These are phyloP conservation scores for Neoseiulus cucumeris DNA, from an alignment of 1,140 invertebrate species.

Conservation along the genomic window DNA sequence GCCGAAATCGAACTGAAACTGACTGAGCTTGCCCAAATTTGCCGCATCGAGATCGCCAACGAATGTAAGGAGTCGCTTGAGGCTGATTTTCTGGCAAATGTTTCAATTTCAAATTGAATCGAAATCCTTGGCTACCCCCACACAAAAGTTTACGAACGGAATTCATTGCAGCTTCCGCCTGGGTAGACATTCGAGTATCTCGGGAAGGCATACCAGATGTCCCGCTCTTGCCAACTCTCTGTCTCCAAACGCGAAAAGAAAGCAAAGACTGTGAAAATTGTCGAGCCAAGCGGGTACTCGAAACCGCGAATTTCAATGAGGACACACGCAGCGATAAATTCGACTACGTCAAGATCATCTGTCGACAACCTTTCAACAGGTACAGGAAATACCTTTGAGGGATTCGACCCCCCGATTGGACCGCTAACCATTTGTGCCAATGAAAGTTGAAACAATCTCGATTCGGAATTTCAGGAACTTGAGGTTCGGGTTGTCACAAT, in stretches of 20 bases:
- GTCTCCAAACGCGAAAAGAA: background rate
- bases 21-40: background rate
- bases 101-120: no score
- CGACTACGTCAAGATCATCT: background rate
- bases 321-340: background rate
- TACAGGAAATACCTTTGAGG: no score
- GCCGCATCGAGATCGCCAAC: background rate
- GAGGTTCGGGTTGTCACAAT: no score
- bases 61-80: background rate
- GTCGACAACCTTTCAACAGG: conserved; percentile 2
- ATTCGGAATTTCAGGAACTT: no score
- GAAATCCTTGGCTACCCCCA: no score
- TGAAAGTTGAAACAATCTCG: no score
- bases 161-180: background rate
- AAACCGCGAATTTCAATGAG: background rate
- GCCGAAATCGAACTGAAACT: background rate
- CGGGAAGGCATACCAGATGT: background rate
- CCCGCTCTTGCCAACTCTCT: background rate
- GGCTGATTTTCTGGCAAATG: no score
- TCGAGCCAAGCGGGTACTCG: background rate
- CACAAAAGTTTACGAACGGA: background rate
- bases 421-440: no score
- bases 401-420: no score
- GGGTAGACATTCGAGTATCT: background rate
- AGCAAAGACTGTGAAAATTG: background rate